A percentile compares a stretch with the other conserved stretches of the same genome.
phyloP scores from a whole-genome alignment of 2,797 vertebrate genomes.

The Luscinia megarhynchos region DNA sequence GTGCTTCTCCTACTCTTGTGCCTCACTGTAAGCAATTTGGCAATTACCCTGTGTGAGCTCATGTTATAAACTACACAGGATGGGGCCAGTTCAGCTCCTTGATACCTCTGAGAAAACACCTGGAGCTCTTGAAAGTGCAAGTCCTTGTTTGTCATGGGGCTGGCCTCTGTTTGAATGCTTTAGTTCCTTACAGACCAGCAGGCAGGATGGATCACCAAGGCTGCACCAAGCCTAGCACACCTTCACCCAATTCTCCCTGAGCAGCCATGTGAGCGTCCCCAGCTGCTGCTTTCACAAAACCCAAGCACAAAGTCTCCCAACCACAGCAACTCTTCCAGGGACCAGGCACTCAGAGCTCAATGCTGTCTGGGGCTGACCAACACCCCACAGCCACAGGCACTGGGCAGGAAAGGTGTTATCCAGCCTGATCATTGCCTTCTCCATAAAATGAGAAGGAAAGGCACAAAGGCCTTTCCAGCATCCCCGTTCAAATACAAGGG shows the following conservation, averaged over 20 bases:
- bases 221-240: not conserved
- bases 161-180: not conserved
- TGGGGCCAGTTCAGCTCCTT: not conserved
- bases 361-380: not conserved
- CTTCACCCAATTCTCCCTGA: not conserved
- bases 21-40: not conserved
- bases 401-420: not conserved
- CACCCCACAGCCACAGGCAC: not conserved
- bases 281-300: not conserved
- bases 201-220: not conserved
- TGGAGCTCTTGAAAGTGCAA: not conserved
- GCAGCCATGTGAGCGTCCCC: accelerated
- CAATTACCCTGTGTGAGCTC: not conserved
- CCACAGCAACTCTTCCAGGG: accelerated
- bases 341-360: not conserved
- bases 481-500: not conserved
- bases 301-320: not conserved
- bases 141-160: not conserved
- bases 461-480: not conserved
- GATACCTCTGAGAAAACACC: not conserved
- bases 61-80: not conserved
- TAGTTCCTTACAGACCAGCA: not conserved
- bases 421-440: not conserved
- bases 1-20: not conserved
- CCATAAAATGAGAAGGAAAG: not conserved